Evolutionary conservation across 2,113 vertebrate genomes (phyloP).

Genomic region (Micronycteris hirsuta): DNA sequence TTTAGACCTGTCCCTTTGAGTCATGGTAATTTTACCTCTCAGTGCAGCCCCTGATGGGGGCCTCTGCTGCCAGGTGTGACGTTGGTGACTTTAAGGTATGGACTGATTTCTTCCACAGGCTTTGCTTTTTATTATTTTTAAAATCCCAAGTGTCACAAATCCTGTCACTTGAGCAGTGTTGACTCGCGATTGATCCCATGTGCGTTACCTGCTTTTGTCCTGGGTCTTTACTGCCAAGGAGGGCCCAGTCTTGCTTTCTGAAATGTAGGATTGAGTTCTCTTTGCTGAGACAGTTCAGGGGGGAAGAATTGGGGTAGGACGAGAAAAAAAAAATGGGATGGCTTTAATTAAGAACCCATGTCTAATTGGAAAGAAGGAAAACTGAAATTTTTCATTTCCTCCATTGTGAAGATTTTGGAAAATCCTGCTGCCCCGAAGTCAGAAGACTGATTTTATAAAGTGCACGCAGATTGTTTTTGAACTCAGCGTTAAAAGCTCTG

Average conservation of each 20-base stretch:
- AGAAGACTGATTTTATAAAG: conserved; percentile 65
- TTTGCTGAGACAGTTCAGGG: background rate
- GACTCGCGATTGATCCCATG: background rate
- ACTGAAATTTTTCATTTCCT: conserved; percentile 44
- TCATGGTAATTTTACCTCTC: conserved; percentile 40
- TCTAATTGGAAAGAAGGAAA: conserved; percentile 65
- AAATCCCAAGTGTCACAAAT: conserved; percentile 6
- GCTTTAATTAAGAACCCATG: background rate
- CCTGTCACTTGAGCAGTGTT: conserved; percentile 10
- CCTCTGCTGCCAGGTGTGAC: background rate
- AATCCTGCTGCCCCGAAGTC: conserved; percentile 58
- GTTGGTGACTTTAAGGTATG: background rate
- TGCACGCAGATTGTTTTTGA: conserved; percentile 72
- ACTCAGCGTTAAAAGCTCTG: conserved; percentile 69
- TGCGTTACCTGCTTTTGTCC: background rate
- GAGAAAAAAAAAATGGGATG: background rate
- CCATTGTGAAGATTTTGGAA: conserved; percentile 58
- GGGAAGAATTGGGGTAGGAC: background rate
- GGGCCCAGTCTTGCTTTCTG: background rate
- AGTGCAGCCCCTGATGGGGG: background rate
- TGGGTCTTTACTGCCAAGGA: background rate
- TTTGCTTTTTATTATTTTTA: conserved; percentile 54
- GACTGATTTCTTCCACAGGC: conserved; percentile 1
- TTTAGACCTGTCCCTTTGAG: conserved; percentile 55
- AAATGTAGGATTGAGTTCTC: background rate